Percentiles rank a stretch among this genome's conserved stretches.
These are phyloP conservation scores for Zoanthus sansibaricus DNA, from an alignment of 92 coral and sea anemone species.

Conservation along the genomic window DNA sequence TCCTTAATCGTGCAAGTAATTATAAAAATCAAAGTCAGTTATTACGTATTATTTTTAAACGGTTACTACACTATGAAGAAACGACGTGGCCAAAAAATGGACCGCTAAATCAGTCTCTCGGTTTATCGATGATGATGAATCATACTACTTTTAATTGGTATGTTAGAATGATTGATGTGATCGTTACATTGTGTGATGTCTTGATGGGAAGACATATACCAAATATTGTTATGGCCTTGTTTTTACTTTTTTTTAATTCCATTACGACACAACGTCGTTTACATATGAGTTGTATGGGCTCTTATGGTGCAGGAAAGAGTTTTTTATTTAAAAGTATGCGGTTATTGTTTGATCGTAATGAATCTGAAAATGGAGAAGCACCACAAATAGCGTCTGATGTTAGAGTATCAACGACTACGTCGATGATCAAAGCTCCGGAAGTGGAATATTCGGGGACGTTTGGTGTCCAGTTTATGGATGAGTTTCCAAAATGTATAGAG, in stretches of 20 bases:
- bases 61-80: neutral
- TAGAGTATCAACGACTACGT: neutral
- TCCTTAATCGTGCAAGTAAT: neutral
- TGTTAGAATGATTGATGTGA: neutral
- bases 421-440: neutral
- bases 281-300: neutral
- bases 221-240: neutral
- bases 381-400: conserved; percentile 6
- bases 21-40: neutral
- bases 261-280: neutral
- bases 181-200: neutral
- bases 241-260: neutral
- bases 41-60: neutral
- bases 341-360: neutral
- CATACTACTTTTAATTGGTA: neutral
- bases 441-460: neutral
- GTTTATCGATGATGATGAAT: neutral
- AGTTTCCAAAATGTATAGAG: neutral
- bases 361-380: neutral
- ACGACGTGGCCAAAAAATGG: neutral
- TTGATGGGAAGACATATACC: neutral
- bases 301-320: neutral
- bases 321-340: neutral
- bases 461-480: conserved; percentile 10
- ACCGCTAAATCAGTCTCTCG: neutral